Base-by-base conservation (phyloP, 2,888 invertebrate species). In the Andrena flavipes region DNA sequence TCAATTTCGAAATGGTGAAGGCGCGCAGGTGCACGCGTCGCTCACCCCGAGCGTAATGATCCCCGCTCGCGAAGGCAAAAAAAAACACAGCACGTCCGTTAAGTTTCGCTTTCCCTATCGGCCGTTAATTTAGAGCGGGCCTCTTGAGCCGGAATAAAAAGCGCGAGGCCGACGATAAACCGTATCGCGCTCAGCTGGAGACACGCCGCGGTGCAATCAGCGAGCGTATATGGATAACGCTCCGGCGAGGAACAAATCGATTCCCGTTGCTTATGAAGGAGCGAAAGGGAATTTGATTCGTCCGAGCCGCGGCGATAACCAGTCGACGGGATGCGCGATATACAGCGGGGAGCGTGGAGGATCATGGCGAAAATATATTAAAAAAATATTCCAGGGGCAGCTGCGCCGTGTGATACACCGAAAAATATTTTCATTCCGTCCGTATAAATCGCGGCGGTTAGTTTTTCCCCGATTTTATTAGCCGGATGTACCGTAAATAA, bases 401-500 rank as follows among this genome's bases (percentile, higher is more conserved):
- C 63, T 33, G 70, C 68, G 76, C 59, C 33, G 68, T 72, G 56
- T 74, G 77, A 76, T 72, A 80, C 68, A 67, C 69, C 54, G 33
- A 65, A 72, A 81, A 82, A 74, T 82, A 74, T 82, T 80, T 81
- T 74, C 81, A 81, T 54, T 54, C 82, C 82, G 30, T 81, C 82
- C 81, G 73, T 81, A 73, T 81, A 81, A 81, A 81, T 81, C 68
- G 81, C 35, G 42, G 67, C 67, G 76, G 80, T 80, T 71, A 80
- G 69, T 56, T 72, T 73, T 73, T 79, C 26, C 69, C 60, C 76
- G 63, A 74, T 76, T 75, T 85, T 42, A 79, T 85, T 87, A 79
- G 86, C 79, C 82, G 69, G 71, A 74, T 82, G 79, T 87, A 75
- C 82, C 76, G 78, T 81, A 85, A 87, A 86, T 87, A 85, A 85